These are phyloP conservation scores for Sarcoramphus papa DNA, from an alignment of 2,797 vertebrate species.

Conservation along the genomic window DNA sequence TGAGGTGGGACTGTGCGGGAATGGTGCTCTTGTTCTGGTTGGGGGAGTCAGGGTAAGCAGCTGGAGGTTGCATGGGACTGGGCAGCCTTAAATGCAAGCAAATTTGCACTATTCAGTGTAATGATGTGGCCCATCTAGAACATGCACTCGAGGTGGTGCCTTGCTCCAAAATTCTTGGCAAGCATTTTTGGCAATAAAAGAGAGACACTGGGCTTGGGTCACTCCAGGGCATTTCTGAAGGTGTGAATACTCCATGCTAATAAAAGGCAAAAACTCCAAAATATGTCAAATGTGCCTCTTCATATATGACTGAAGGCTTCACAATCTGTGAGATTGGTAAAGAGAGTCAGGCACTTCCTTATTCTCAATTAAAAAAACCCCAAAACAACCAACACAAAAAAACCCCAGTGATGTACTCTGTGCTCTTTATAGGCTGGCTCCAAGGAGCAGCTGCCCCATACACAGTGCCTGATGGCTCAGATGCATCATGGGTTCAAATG, in stretches of 20 bases:
- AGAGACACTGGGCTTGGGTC: not conserved
- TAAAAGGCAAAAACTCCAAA: not conserved
- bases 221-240: not conserved
- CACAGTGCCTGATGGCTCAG: not conserved
- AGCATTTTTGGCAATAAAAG: not conserved
- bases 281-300: not conserved
- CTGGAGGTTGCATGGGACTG: not conserved
- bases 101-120: not conserved
- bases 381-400: not conserved
- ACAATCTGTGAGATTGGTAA: not conserved
- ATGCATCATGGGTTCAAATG: not conserved
- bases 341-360: not conserved
- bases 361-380: not conserved
- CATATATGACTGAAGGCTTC: not conserved
- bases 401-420: accelerated
- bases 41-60: not conserved
- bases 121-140: not conserved
- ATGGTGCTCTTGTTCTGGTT: not conserved
- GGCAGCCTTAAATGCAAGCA: not conserved
- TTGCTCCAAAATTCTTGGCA: not conserved
- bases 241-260: not conserved
- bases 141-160: not conserved
- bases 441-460: not conserved
- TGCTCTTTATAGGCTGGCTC: not conserved
- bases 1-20: not conserved